phyloP scores from a whole-genome alignment of 2,113 vertebrate species.

The Neomonachus schauinslandi region DNA sequence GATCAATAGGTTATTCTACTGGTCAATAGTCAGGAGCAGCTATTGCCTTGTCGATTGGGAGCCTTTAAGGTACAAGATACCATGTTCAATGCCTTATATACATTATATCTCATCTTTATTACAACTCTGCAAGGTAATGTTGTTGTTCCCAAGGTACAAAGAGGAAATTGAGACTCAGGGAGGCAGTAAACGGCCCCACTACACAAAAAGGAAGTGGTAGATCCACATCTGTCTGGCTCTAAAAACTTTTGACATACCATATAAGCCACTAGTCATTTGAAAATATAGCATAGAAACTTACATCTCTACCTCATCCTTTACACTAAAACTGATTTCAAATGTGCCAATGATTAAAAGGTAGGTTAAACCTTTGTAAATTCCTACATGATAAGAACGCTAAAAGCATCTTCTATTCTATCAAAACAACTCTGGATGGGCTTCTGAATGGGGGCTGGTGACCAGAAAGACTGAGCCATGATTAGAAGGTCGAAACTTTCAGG shows the following conservation, averaged over 20 bases:
- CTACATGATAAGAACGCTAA: neutral
- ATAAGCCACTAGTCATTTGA: neutral
- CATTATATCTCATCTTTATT: too few relatives aligned
- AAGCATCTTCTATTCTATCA: neutral
- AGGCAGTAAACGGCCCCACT: too few relatives aligned
- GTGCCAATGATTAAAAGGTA: neutral
- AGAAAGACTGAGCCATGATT: neutral
- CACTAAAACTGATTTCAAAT: neutral
- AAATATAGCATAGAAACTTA: neutral
- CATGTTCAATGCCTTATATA: too few relatives aligned
- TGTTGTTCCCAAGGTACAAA: too few relatives aligned
- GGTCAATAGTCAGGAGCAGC: too few relatives aligned
- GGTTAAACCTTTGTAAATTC: neutral
- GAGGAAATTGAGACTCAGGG: too few relatives aligned
- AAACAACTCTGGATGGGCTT: neutral
- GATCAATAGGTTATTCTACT: too few relatives aligned
- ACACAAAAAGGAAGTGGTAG: neutral
- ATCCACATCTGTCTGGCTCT: neutral
- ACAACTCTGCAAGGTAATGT: too few relatives aligned
- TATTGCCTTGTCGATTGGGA: too few relatives aligned
- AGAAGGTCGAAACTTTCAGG: neutral
- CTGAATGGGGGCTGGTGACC: neutral
- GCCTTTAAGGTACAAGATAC: too few relatives aligned
- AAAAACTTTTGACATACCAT: neutral
- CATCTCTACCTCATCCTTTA: neutral